Conservation (phyloP, 2,113 vertebrate species). For the Ibidorhyncha struthersii region DNA sequence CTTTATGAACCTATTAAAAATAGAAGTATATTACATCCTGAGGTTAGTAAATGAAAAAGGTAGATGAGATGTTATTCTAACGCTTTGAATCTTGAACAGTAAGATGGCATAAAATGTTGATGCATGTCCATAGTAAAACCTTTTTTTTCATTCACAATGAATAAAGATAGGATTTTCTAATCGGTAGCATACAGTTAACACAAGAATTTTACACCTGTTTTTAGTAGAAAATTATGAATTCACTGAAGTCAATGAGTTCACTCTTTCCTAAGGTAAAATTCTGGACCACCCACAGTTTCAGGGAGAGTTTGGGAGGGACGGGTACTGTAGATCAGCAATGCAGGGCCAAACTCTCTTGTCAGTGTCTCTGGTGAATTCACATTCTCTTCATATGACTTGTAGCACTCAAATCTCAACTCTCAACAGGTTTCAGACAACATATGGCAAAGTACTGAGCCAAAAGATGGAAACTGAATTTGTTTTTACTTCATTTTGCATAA, state of each 20-base stretch:
- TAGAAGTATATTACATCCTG: not conserved
- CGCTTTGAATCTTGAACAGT: not conserved
- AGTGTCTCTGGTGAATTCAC: not conserved
- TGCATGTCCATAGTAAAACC: not conserved
- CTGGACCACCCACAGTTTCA: not conserved
- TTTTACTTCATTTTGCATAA: slow-evolving; percentile 34
- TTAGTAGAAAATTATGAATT: not conserved
- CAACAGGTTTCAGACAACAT: slow-evolving; percentile 40
- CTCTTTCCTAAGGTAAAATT: not conserved
- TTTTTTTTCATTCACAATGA: not conserved
- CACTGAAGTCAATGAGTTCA: not conserved
- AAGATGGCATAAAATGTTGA: not conserved
- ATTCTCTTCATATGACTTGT: not conserved
- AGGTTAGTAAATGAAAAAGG: not conserved
- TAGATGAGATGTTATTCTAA: not conserved
- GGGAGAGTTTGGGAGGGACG: not conserved
- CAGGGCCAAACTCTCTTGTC: not conserved
- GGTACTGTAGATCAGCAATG: not conserved
- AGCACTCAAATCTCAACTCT: not conserved
- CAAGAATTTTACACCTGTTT: not conserved
- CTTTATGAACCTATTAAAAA: not conserved
- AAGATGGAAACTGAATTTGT: not conserved
- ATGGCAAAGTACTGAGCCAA: slow-evolving; percentile 12
- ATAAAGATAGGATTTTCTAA: not conserved
- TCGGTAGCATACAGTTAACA: not conserved